A percentile compares a stretch with the other conserved stretches of the same genome.
Conservation (phyloP, 2,888 invertebrate species). For the Glaucopsyche alexis region DNA sequence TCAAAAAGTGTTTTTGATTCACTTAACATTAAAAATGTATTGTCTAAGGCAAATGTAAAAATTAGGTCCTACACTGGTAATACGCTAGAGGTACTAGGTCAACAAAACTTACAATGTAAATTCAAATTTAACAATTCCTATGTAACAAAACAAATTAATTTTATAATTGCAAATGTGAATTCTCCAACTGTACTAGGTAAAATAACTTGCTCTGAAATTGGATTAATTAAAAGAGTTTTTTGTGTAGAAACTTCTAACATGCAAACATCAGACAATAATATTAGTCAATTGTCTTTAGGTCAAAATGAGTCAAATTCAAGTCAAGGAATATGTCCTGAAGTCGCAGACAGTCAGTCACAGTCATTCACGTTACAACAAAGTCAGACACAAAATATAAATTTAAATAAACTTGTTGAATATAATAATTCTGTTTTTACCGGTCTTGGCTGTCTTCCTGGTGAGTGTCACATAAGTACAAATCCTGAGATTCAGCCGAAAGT, state of each 20-base stretch:
- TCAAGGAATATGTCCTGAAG: too few relatives aligned
- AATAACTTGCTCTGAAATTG: slow-evolving; percentile 37
- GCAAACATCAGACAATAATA: neutral
- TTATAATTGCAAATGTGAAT: slow-evolving; percentile 37
- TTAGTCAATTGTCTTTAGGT: too few relatives aligned
- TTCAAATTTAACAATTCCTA: slow-evolving; percentile 21
- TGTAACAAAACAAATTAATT: slow-evolving; percentile 31
- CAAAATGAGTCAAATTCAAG: slow-evolving; percentile 28
- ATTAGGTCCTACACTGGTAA: slow-evolving; percentile 29
- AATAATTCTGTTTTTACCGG: slow-evolving; percentile 36
- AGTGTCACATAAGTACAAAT: slow-evolving; percentile 36
- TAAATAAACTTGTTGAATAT: slow-evolving; percentile 35
- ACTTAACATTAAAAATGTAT: slow-evolving; percentile 35
- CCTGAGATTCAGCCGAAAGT: slow-evolving; percentile 37
- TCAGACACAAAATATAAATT: slow-evolving; percentile 28
- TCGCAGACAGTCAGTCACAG: too few relatives aligned
- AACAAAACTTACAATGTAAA: slow-evolving; percentile 31
- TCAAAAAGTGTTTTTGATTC: slow-evolving; percentile 36
- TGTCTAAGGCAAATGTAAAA: slow-evolving; percentile 32
- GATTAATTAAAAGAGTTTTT: slow-evolving; percentile 37
- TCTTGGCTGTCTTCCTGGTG: slow-evolving; percentile 39
- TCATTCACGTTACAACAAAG: slow-evolving; percentile 22
- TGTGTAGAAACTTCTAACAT: slow-evolving; percentile 15
- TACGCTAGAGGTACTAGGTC: slow-evolving; percentile 30
- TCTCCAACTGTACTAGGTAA: slow-evolving; percentile 37